phyloP scores from a whole-genome alignment of 2,888 invertebrate genomes.

The Heteromurus nitidus region DNA sequence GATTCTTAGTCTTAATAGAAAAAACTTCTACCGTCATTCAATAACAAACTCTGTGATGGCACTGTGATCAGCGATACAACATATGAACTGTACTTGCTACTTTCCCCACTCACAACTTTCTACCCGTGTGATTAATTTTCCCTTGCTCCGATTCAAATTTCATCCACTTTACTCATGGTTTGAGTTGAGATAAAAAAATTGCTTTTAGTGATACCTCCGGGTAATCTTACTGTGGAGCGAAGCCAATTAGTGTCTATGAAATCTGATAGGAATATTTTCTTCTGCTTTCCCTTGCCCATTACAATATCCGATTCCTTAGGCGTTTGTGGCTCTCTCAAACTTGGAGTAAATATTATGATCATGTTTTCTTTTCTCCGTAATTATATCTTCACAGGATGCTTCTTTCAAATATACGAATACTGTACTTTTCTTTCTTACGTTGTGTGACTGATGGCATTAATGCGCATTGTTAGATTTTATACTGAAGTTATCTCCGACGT shows the following conservation, averaged over 20 bases:
- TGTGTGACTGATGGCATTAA: background rate
- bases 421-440: background rate
- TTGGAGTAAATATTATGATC: no score
- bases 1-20: no score
- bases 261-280: constrained; percentile 11
- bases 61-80: no score
- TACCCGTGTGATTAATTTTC: background rate
- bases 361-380: background rate
- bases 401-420: background rate
- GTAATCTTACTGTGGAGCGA: background rate
- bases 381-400: background rate
- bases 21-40: no score
- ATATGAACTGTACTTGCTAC: no score
- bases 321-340: background rate
- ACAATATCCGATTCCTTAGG: background rate
- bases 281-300: background rate
- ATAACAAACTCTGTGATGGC: no score
- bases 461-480: no score
- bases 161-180: background rate
- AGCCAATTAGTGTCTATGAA: constrained; percentile 31
- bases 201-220: background rate
- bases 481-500: no score
- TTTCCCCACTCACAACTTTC: background rate
- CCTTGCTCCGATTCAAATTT: background rate
- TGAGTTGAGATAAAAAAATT: no score